Percentiles rank a stretch among this genome's conserved stretches.
Conservation (phyloP, 2,888 invertebrate species). For the Heliconius ismenius region DNA sequence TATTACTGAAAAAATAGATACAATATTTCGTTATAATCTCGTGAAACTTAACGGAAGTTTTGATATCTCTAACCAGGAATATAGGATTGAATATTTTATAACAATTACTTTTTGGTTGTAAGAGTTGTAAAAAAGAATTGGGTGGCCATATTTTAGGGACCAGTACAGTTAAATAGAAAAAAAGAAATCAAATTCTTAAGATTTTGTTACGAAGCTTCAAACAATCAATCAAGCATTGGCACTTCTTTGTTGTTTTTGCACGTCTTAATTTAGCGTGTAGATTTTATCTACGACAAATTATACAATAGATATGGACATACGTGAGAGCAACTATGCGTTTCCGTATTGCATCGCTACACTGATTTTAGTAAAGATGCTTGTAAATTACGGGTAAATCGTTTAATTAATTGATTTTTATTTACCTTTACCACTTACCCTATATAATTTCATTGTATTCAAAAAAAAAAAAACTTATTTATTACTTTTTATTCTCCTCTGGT, state of each 20-base stretch:
- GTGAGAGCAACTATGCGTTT: conserved; percentile 27
- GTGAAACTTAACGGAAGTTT: not conserved
- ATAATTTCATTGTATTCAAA: not conserved
- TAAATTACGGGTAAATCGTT: not conserved
- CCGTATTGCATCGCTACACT: conserved; percentile 26
- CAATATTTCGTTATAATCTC: not conserved
- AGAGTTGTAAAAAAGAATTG: too few species aligned
- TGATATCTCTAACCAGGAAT: not conserved
- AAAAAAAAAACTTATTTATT: too few species aligned
- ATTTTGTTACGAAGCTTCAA: not conserved
- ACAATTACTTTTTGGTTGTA: too few species aligned
- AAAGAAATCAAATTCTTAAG: not conserved
- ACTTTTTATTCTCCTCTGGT: too few species aligned
- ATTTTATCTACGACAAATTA: conserved; percentile 16
- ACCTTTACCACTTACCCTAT: not conserved
- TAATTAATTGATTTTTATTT: not conserved
- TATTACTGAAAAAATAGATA: not conserved
- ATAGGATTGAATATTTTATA: too few species aligned
- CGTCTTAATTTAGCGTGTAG: not conserved
- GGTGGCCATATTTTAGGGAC: too few species aligned
- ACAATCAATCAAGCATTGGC: conserved; percentile 1
- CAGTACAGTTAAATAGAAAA: not conserved
- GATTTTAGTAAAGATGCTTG: conserved; percentile 18
- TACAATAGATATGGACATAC: not conserved
- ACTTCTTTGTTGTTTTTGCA: not conserved